phyloP scores from a whole-genome alignment of 2,797 vertebrate genomes.

The Rhincodon typus region DNA sequence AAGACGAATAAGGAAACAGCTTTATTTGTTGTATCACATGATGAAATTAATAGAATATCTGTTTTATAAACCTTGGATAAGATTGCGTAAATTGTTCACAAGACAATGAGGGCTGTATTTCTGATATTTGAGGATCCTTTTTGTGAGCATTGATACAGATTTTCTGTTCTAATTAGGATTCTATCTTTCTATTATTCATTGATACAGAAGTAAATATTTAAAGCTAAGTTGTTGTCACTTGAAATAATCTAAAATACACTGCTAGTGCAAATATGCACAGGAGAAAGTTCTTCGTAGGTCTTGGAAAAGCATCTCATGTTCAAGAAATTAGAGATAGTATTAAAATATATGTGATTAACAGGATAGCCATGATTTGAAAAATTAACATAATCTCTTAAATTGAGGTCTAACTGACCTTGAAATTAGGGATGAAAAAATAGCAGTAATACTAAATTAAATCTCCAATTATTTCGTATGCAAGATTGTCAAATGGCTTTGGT shows the following conservation, averaged over 20 bases:
- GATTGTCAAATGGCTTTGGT: neutral
- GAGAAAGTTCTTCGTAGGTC: neutral
- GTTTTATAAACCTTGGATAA: neutral
- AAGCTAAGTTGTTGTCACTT: neutral
- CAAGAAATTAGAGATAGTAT: neutral
- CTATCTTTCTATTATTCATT: neutral
- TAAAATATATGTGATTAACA: neutral
- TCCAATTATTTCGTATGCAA: neutral
- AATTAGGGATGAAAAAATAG: neutral
- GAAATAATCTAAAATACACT: neutral
- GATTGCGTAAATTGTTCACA: neutral
- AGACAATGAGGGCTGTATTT: neutral
- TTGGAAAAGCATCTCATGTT: neutral
- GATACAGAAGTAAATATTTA: neutral
- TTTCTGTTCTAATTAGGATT: neutral
- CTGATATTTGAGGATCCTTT: neutral
- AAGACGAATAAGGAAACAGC: neutral
- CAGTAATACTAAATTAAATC: neutral
- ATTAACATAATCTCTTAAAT: slow-evolving; percentile 15
- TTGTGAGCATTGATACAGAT: neutral
- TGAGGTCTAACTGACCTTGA: neutral
- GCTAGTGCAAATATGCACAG: neutral
- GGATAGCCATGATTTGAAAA: neutral
- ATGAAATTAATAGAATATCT: slow-evolving; percentile 21
- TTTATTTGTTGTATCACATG: slow-evolving; percentile 25